Percentiles rank a stretch among this genome's conserved stretches.
These are phyloP conservation scores for Astropecten irregularis DNA, from an alignment of 53 echinoderm and acorn worm genomes.

Conservation along the genomic window DNA sequence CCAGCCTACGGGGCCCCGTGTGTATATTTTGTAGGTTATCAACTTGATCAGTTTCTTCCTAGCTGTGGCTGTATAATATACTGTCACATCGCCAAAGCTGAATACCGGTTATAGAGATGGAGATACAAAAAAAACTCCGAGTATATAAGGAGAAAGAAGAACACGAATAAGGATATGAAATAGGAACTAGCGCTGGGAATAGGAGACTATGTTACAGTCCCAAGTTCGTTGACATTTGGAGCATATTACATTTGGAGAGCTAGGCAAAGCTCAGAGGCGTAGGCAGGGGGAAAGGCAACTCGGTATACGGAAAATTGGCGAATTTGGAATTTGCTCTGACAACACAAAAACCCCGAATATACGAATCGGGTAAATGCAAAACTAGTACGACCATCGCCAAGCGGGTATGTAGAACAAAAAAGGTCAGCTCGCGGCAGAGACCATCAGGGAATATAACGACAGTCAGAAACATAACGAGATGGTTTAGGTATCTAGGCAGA, in stretches of 20 bases:
- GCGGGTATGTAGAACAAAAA: conserved; percentile 1
- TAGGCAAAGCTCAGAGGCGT: conserved; percentile 17
- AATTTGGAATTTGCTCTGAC: conserved; percentile 41
- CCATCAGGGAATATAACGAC: conserved; percentile 21
- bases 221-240: conserved; percentile 55
- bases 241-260: conserved; percentile 47
- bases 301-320: not conserved
- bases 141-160: not conserved
- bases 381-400: conserved; percentile 9
- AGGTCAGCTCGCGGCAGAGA: conserved; percentile 30
- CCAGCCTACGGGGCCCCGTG: conserved; percentile 16
- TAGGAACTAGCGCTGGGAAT: no score
- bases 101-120: not conserved
- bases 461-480: conserved; percentile 12
- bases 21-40: conserved; percentile 55
- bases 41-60: conserved; percentile 20
- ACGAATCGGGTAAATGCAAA: conserved; percentile 29
- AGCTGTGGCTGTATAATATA: conserved; percentile 29
- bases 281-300: not conserved
- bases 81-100: conserved; percentile 21
- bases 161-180: no score
- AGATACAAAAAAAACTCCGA: not conserved
- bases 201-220: conserved; percentile 24
- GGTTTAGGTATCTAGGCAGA: conserved; percentile 18
- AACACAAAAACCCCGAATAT: conserved; percentile 28